Percentiles rank a stretch among this genome's conserved stretches.
phyloP scores from a whole-genome alignment of 1,140 invertebrate genomes.

The Orchesella cincta region DNA sequence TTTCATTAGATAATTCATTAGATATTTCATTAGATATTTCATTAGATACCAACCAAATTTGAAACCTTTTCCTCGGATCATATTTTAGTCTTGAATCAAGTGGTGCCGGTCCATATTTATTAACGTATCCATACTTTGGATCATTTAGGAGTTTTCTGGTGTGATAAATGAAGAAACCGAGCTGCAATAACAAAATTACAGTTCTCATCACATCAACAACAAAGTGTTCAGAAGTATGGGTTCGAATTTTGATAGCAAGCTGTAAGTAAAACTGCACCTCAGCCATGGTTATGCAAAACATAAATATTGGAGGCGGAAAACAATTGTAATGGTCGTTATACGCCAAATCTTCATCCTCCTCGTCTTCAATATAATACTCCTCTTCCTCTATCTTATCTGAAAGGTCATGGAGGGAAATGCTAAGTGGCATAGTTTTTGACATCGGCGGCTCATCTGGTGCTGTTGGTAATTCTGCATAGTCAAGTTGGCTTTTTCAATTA shows the following conservation, averaged over 20 bases:
- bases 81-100: conserved; percentile 71
- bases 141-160: background rate
- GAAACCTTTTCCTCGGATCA: conserved; percentile 66
- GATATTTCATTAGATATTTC: too few relatives aligned
- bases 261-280: conserved; percentile 53
- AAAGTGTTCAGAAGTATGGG: too few relatives aligned
- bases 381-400: too few relatives aligned
- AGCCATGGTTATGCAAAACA: conserved; percentile 65
- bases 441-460: too few relatives aligned
- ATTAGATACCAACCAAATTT: too few relatives aligned
- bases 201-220: background rate
- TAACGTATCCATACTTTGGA: conserved; percentile 5
- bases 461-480: too few relatives aligned
- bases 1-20: too few relatives aligned
- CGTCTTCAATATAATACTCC: background rate
- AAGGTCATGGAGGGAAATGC: too few relatives aligned
- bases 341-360: conserved; percentile 49
- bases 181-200: background rate
- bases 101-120: conserved; percentile 64
- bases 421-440: too few relatives aligned
- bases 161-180: conserved; percentile 8
- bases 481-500: too few relatives aligned
- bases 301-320: conserved; percentile 79
- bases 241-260: too few relatives aligned
- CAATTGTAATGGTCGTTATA: conserved; percentile 86